Percentiles rank a stretch among this genome's conserved stretches.
Conservation (phyloP, 2,797 vertebrate genomes). For the Coracias cyanogaster region DNA sequence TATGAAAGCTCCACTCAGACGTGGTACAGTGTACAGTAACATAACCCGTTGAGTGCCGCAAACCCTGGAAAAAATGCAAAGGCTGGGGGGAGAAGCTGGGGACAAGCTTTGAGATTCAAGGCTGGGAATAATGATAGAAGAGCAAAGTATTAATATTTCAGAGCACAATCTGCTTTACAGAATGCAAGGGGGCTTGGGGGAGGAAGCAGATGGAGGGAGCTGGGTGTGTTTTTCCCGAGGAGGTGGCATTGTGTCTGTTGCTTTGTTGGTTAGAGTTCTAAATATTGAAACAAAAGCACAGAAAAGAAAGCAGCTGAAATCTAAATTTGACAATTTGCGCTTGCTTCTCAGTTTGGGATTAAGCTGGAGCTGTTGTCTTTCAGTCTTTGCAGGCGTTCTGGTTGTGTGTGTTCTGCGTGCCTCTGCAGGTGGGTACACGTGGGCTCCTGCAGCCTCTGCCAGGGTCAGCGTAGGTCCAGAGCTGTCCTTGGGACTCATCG, state of each 20-base stretch:
- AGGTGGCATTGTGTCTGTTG: slow-evolving; percentile 58
- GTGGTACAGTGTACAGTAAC: not conserved
- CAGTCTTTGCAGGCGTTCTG: rapidly evolving
- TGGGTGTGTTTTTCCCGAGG: slow-evolving; percentile 3
- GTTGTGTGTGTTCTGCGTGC: not conserved
- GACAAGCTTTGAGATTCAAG: not conserved
- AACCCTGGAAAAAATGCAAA: not conserved
- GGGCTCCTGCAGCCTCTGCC: not conserved
- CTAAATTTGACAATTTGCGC: not conserved
- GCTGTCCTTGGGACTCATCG: not conserved
- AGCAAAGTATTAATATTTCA: slow-evolving; percentile 56
- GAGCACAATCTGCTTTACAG: slow-evolving; percentile 32
- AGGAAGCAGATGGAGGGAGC: slow-evolving; percentile 55
- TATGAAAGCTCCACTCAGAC: slow-evolving; percentile 49
- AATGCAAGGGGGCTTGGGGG: not conserved
- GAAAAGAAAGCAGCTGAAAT: not conserved
- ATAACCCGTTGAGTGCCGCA: not conserved
- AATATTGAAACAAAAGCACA: slow-evolving; percentile 41
- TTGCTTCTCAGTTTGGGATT: slow-evolving; percentile 1
- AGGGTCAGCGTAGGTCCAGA: too few relatives aligned
- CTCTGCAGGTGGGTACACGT: rapidly evolving
- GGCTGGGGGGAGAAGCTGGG: not conserved
- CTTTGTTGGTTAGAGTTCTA: slow-evolving; percentile 30
- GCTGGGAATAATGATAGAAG: not conserved
- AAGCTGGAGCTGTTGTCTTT: not conserved